These are phyloP conservation scores for Apolygus lucorum DNA, from an alignment of 1,140 invertebrate genomes.

Conservation along the genomic window DNA sequence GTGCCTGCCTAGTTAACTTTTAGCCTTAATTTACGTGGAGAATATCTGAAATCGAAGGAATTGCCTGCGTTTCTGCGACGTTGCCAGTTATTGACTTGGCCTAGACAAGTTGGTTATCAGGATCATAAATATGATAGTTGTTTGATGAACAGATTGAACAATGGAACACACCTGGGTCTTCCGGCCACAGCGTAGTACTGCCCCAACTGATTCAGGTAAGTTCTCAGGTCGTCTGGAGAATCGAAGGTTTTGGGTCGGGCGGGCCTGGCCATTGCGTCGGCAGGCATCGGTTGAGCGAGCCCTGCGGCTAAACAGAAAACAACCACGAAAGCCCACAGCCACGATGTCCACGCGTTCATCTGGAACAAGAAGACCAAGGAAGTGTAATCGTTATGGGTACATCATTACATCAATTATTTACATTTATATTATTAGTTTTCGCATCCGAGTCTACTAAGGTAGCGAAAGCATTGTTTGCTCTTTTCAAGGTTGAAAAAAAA, in stretches of 20 bases:
- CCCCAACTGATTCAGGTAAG: conserved; percentile 45
- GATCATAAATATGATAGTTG: background rate
- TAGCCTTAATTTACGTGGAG: background rate
- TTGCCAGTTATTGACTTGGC: background rate
- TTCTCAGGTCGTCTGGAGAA: conserved; percentile 44
- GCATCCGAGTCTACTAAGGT: no score
- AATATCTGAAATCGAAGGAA: background rate
- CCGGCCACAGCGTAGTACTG: conserved; percentile 49
- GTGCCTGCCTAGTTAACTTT: no score
- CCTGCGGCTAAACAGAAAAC: conserved; percentile 1
- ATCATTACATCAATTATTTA: no score
- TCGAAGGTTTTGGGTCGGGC: conserved; percentile 44
- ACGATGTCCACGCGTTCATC: conserved; percentile 18
- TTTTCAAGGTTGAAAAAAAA: no score
- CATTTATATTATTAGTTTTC: no score
- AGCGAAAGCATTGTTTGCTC: no score
- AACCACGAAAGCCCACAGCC: conserved; percentile 3
- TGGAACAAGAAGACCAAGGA: no score
- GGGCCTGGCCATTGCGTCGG: conserved; percentile 40
- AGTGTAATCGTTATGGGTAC: no score
- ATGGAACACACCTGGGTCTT: conserved; percentile 43
- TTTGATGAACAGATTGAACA: background rate
- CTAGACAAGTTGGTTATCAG: background rate
- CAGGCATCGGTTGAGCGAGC: conserved; percentile 13
- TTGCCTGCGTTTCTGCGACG: no score